Percentiles rank a stretch among this genome's conserved stretches.
Conservation (phyloP, 2,888 invertebrate genomes). For the Papilio elwesi region DNA sequence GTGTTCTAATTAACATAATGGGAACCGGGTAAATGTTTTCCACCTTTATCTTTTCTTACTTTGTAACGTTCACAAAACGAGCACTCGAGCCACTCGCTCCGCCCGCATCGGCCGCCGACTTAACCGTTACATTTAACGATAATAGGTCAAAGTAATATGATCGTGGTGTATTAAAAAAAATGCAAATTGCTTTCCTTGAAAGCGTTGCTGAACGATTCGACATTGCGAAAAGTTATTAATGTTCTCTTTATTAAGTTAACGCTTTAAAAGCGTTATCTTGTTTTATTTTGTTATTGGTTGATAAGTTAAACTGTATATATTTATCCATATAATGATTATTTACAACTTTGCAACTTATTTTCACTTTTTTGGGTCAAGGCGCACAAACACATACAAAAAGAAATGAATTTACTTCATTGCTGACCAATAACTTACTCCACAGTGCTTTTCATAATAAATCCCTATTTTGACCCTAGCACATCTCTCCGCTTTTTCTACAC, state of each 20-base stretch:
- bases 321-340: background rate
- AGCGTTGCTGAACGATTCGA: conserved; percentile 29
- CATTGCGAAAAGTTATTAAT: conserved; percentile 37
- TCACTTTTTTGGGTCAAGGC: background rate
- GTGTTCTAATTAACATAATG: conserved; percentile 66
- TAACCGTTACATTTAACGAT: conserved; percentile 45
- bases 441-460: too few species aligned
- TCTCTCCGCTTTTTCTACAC: too few species aligned
- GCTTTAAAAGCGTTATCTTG: conserved; percentile 32
- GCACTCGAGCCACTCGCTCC: conserved; percentile 40
- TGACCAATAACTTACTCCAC: background rate
- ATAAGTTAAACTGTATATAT: background rate
- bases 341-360: conserved; percentile 2
- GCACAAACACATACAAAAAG: too few species aligned
- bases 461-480: too few species aligned
- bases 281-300: conserved; percentile 26
- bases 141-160: conserved; percentile 35
- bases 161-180: conserved; percentile 27
- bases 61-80: conserved; percentile 57
- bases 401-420: background rate
- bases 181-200: conserved; percentile 37
- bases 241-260: conserved; percentile 28
- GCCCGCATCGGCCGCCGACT: conserved; percentile 40
- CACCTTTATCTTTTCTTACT: conserved; percentile 59
- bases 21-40: conserved; percentile 61